These are phyloP conservation scores for Creontiades dilutus DNA, from an alignment of 2,888 invertebrate genomes.

Conservation along the genomic window DNA sequence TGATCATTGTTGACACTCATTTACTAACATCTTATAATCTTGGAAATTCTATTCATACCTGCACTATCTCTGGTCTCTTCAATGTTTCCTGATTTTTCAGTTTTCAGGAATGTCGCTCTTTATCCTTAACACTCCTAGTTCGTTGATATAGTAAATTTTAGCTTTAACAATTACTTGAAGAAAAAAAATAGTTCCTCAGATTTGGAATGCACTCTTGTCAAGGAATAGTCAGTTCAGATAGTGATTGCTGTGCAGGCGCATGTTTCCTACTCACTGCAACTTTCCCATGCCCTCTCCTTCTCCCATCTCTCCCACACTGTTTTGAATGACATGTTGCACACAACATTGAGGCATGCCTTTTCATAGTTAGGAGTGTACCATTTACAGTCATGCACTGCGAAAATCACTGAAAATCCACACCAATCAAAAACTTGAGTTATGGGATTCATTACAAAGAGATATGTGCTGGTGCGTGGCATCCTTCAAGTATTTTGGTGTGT, in stretches of 20 bases:
- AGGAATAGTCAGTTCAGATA: not conserved
- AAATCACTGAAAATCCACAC: no score
- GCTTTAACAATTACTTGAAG: no score
- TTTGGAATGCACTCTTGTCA: not conserved
- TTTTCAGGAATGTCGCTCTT: not conserved
- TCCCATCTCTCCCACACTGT: not conserved
- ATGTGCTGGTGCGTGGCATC: no score
- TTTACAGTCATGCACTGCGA: no score
- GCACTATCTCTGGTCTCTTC: not conserved
- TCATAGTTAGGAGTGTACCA: not conserved
- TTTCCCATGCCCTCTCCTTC: not conserved
- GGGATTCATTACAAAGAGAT: no score
- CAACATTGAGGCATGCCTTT: not conserved
- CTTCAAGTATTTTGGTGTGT: no score
- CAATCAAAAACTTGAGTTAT: no score
- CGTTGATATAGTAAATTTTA: not conserved
- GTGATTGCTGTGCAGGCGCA: constrained; percentile 17
- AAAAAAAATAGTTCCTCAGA: constrained; percentile 5
- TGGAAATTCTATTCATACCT: not conserved
- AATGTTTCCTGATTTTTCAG: not conserved
- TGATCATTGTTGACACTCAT: not conserved
- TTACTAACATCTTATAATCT: not conserved
- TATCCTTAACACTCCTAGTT: not conserved
- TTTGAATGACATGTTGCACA: not conserved
- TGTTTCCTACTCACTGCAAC: not conserved